These are phyloP conservation scores for Oppia nitens DNA, from an alignment of 1,140 invertebrate genomes.

Conservation along the genomic window DNA sequence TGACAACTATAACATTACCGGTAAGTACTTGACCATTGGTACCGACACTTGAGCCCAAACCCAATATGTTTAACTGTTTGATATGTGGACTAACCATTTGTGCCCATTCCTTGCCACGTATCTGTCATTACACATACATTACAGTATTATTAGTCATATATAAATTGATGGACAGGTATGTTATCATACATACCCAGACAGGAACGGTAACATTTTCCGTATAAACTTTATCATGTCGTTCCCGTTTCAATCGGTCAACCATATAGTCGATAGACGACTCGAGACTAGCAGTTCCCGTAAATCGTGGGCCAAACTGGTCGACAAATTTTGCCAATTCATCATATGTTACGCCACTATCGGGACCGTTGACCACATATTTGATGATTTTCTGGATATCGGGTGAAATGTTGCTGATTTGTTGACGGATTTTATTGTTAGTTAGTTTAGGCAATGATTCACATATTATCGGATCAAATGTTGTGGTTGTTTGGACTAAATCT, in stretches of 20 bases:
- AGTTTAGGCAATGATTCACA: too few species aligned
- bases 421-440: not conserved
- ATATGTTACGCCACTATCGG: conserved; percentile 39
- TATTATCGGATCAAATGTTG: too few species aligned
- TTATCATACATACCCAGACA: too few species aligned
- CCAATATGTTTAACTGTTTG: conserved; percentile 41
- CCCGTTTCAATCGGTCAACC: too few species aligned
- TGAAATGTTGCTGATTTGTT: not conserved
- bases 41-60: conserved; percentile 44
- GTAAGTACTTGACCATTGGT: too few species aligned
- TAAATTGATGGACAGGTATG: too few species aligned
- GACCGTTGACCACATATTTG: conserved; percentile 33
- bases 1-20: too few species aligned
- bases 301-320: conserved; percentile 50
- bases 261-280: conserved; percentile 56
- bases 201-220: too few species aligned
- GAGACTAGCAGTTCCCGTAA: conserved; percentile 42
- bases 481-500: not conserved
- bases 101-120: too few species aligned
- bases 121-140: conserved; percentile 44
- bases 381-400: conserved; percentile 39
- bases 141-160: too few species aligned
- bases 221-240: too few species aligned
- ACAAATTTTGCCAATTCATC: conserved; percentile 45
- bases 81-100: too few species aligned